Base-by-base conservation (phyloP, 2,888 invertebrate species). In the Parnassius mnemosyne region DNA sequence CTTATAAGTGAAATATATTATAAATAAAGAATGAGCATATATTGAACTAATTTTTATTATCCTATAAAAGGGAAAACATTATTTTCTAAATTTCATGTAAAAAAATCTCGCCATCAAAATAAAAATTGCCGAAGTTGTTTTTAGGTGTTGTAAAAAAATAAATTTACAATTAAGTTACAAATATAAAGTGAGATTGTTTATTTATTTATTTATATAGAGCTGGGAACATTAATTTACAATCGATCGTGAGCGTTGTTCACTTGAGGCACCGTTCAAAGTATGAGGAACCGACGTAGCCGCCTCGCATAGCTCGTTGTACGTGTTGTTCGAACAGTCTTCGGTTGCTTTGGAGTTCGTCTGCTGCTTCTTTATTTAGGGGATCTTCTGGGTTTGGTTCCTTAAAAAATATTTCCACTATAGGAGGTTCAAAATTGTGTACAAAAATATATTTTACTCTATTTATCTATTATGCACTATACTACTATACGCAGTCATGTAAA, bases 331-430 rank as follows among this genome's bases (percentile, higher is more conserved):
- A 99, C 68, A 97, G 92, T 76, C 98, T 94, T 81, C 97, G 93
- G 89, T 98, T 99, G 83, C 95, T 97, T 81, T 98, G 98, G 69
- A 99, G 93, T 65, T 99, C 97, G 84, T 99, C 98, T 3, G 99
- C 99, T 12, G 99, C 99, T 89, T 99, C 99, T 91, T 99, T 99
- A 87, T 99, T 99, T 72, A 99, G 87, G 10, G 99, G 99, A 92
- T 99, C 99, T 89, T 99, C 99, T 2, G 99, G 98, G 90, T 99
- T 99, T 55, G 99, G 99, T 92, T 99, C 99, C 97, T 97, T 20
- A 83, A 68, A 61, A 12, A 50, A 44, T 1, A 55, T 34, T 57
- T 57, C 3, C 9, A 13, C 3, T 54, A 12, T 10, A 7, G 7
- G 34, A 20, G 34, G 5, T 7, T 7, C 34, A 34, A 34, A 34